Evolutionary conservation across 2,888 invertebrate species (phyloP).

Genomic region (Ophion ventricosus): DNA sequence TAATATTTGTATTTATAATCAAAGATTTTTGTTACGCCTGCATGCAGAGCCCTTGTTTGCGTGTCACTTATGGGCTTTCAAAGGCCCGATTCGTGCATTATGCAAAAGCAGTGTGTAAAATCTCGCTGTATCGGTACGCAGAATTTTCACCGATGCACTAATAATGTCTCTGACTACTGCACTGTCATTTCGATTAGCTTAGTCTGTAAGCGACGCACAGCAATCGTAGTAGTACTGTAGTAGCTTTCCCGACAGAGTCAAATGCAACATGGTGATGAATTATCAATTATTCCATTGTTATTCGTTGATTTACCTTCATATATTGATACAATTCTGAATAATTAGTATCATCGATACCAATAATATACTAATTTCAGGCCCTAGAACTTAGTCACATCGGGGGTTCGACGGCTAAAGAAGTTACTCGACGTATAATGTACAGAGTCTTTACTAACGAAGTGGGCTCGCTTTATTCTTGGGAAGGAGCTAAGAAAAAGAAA

Average conservation of each 20-base stretch:
- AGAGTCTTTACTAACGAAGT: too few relatives aligned
- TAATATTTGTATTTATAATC: conserved; percentile 8
- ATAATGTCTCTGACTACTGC: background rate
- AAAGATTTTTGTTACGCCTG: conserved; percentile 6
- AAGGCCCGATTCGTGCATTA: conserved; percentile 1
- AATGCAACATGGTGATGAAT: conserved; percentile 7
- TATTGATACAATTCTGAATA: conserved; percentile 13
- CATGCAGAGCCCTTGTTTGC: conserved; percentile 11
- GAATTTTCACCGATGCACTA: conserved; percentile 7
- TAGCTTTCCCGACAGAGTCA: conserved; percentile 5
- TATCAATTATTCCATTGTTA: background rate
- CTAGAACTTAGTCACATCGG: too few relatives aligned
- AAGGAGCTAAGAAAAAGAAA: too few relatives aligned
- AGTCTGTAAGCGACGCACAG: too few relatives aligned
- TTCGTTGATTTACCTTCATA: background rate
- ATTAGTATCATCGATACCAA: conserved; percentile 6
- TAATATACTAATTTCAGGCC: too few relatives aligned
- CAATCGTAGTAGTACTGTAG: background rate
- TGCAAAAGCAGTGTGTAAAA: conserved; percentile 4
- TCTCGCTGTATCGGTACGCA: conserved; percentile 5
- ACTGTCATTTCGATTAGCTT: conserved; percentile 5
- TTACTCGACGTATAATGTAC: too few relatives aligned
- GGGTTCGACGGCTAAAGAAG: too few relatives aligned
- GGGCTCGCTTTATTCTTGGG: too few relatives aligned
- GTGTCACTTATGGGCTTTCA: background rate